Percentiles rank a stretch among this genome's conserved stretches.
These are phyloP conservation scores for Hafferia zeledoni DNA, from an alignment of 2,797 vertebrate species.

Conservation along the genomic window DNA sequence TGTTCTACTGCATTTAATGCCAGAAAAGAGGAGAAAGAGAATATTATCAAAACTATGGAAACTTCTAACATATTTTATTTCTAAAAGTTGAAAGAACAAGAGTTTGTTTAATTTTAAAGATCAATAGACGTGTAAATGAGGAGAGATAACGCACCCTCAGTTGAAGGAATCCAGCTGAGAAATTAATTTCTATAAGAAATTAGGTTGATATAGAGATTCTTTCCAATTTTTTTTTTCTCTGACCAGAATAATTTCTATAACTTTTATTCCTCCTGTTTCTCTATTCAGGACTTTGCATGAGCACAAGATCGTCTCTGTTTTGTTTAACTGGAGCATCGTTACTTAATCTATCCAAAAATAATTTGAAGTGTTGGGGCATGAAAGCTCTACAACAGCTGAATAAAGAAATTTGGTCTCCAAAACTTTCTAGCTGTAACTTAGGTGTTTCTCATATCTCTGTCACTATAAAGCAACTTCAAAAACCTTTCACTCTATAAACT, in stretches of 20 bases:
- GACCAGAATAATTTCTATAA: neutral
- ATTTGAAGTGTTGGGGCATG: neutral
- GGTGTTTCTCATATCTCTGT: neutral
- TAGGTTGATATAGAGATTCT: neutral
- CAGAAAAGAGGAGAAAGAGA: neutral
- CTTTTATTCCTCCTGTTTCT: neutral
- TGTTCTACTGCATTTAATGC: neutral
- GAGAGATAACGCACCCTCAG: neutral
- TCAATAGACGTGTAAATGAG: neutral
- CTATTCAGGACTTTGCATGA: neutral
- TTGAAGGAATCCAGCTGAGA: neutral
- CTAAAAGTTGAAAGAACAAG: neutral
- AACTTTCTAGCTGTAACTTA: neutral
- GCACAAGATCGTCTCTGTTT: neutral
- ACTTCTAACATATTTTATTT: neutral
- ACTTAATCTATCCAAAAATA: neutral
- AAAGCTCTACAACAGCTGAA: neutral
- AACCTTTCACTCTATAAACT: neutral
- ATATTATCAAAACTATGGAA: neutral
- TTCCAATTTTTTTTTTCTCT: neutral
- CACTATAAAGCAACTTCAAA: neutral
- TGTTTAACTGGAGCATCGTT: neutral
- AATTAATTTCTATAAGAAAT: slow-evolving; percentile 2
- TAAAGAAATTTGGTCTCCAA: neutral
- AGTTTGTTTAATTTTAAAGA: neutral